Conservation (phyloP, 2,888 invertebrate genomes). For the Ferrisia virgata region DNA sequence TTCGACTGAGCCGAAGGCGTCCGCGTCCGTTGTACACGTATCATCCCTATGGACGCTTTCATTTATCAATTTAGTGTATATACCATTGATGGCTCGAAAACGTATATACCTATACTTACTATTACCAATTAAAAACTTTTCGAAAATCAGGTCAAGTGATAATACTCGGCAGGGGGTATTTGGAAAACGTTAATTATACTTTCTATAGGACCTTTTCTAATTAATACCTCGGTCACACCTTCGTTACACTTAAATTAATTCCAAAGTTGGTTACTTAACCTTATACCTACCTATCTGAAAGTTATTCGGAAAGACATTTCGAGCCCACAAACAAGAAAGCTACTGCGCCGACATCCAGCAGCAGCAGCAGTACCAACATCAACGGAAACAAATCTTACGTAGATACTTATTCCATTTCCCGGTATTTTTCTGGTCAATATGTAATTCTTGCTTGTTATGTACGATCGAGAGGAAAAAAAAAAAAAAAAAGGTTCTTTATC, state of each 20-base stretch:
- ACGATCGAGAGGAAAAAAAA: not conserved
- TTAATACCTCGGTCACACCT: constrained; percentile 36
- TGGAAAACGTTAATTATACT: constrained; percentile 38
- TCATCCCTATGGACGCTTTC: constrained; percentile 8
- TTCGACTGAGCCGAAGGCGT: not conserved
- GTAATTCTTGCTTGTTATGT: constrained; percentile 7
- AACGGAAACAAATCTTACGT: constrained; percentile 3
- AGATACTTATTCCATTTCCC: not conserved
- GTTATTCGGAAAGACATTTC: too few species aligned
- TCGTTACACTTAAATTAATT: constrained; percentile 33
- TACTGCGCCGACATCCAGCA: not conserved
- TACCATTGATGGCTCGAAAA: not conserved
- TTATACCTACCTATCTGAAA: too few species aligned
- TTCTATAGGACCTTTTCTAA: constrained; percentile 42
- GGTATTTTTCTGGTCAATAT: constrained; percentile 29
- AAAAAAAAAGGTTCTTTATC: too few species aligned
- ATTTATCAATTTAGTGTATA: constrained; percentile 31
- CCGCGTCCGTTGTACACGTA: not conserved
- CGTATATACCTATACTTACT: not conserved
- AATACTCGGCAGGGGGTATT: constrained; percentile 31
- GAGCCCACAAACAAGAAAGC: not conserved
- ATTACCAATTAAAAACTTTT: constrained; percentile 27
- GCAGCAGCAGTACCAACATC: too few species aligned
- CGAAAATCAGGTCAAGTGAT: constrained; percentile 43
- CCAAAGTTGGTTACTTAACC: too few species aligned